Conservation (phyloP, 2,888 invertebrate genomes). For the Linyphia triangularis region DNA sequence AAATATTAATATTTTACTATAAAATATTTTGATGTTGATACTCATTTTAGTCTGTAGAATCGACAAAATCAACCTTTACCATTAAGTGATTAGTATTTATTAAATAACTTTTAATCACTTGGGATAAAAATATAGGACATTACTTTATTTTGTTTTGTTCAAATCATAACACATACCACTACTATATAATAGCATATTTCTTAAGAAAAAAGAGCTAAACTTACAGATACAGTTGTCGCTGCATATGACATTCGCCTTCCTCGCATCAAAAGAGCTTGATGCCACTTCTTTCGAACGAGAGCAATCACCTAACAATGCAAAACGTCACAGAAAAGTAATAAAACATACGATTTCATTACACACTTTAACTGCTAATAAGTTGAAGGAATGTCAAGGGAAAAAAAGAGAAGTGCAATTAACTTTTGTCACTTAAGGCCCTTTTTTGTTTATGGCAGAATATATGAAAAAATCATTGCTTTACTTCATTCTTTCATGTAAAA, state of each 20-base stretch:
- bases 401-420: neutral
- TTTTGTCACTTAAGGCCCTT: neutral
- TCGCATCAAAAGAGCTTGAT: slow-evolving; percentile 76
- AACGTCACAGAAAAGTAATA: neutral
- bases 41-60: no score
- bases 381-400: neutral
- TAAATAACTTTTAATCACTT: no score
- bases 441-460: neutral
- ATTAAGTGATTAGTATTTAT: no score
- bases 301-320: slow-evolving; percentile 76
- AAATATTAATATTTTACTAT: no score
- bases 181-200: no score
- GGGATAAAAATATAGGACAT: no score
- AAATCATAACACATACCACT: no score
- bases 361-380: neutral
- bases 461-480: neutral
- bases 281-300: slow-evolving; percentile 77
- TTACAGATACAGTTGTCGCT: slow-evolving; percentile 77
- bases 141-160: no score
- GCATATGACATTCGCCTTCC: slow-evolving; percentile 76
- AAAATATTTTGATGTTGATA: no score
- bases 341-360: neutral
- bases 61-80: no score
- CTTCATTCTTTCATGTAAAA: neutral
- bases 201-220: slow-evolving; percentile 47